A percentile compares a stretch with the other conserved stretches of the same genome.
Evolutionary conservation across 2,888 invertebrate species (phyloP).

Genomic region (Drosophila bunnanda): DNA sequence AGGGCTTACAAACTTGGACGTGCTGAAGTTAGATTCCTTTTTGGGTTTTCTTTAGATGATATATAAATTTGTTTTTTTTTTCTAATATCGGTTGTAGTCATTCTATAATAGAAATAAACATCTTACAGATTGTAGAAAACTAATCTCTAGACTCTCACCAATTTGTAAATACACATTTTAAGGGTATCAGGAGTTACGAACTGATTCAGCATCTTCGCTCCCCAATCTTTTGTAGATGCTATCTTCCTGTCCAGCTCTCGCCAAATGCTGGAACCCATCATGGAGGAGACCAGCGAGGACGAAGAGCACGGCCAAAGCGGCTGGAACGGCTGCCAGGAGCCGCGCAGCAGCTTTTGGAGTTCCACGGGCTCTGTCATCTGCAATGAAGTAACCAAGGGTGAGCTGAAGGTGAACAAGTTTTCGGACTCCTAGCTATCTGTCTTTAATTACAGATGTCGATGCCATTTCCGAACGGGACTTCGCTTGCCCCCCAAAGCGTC

Average conservation of each 20-base stretch:
- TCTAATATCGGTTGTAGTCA: too few species aligned
- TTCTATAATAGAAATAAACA: too few species aligned
- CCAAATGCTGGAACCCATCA: slow-evolving; percentile 91
- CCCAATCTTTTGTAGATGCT: slow-evolving; percentile 75
- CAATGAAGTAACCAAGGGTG: slow-evolving; percentile 86
- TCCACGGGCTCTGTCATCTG: slow-evolving; percentile 91
- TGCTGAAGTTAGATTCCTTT: neutral
- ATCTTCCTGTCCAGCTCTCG: slow-evolving; percentile 83
- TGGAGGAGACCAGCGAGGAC: slow-evolving; percentile 95
- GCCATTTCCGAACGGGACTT: slow-evolving; percentile 89
- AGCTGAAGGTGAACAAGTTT: slow-evolving; percentile 12
- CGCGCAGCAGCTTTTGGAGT: slow-evolving; percentile 81
- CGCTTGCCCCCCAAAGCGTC: slow-evolving; percentile 90
- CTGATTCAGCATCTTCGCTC: neutral
- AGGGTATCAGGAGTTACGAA: neutral
- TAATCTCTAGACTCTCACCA: neutral
- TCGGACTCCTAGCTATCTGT: neutral
- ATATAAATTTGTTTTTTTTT: neutral
- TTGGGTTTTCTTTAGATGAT: too few species aligned
- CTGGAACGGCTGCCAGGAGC: slow-evolving; percentile 81
- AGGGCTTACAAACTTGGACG: neutral
- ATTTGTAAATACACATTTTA: neutral
- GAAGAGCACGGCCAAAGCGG: slow-evolving; percentile 83
- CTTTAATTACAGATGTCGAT: slow-evolving; percentile 81
- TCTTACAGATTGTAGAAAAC: neutral